Evolutionary conservation across 2,797 vertebrate species (phyloP).

Genomic region (Crypturellus tataupa): DNA sequence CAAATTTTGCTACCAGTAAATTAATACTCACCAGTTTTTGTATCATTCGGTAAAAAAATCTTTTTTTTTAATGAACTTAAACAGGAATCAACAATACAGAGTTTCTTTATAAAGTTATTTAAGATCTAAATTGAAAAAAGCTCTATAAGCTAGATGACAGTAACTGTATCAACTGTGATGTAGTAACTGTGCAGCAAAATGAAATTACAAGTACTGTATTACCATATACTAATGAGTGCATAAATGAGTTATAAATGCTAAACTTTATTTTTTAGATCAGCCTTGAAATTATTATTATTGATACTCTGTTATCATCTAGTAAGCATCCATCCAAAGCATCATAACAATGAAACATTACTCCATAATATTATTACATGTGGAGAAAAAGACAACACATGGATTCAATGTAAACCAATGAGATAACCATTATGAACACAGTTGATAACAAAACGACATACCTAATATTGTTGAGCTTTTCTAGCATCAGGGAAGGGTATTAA

Average conservation of each 20-base stretch:
- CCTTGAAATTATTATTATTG: background rate
- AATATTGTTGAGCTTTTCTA: background rate
- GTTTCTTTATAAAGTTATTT: background rate
- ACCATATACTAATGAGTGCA: background rate
- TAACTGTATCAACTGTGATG: background rate
- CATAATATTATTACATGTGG: background rate
- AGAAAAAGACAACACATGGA: background rate
- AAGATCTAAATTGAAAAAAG: background rate
- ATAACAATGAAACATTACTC: background rate
- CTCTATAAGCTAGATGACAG: background rate
- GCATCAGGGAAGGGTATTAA: background rate
- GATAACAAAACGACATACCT: background rate
- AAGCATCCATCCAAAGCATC: background rate
- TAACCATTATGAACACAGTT: background rate
- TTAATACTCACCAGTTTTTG: background rate
- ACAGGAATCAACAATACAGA: too few species aligned
- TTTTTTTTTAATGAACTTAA: too few species aligned
- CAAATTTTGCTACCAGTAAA: background rate
- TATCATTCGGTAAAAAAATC: background rate
- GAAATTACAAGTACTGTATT: background rate
- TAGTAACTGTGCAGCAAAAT: background rate
- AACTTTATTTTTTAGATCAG: background rate
- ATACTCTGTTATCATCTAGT: background rate
- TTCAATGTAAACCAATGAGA: background rate
- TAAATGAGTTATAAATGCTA: too few species aligned